These are phyloP conservation scores for Chironomus riparius DNA, from an alignment of 2,888 invertebrate genomes.

Conservation along the genomic window DNA sequence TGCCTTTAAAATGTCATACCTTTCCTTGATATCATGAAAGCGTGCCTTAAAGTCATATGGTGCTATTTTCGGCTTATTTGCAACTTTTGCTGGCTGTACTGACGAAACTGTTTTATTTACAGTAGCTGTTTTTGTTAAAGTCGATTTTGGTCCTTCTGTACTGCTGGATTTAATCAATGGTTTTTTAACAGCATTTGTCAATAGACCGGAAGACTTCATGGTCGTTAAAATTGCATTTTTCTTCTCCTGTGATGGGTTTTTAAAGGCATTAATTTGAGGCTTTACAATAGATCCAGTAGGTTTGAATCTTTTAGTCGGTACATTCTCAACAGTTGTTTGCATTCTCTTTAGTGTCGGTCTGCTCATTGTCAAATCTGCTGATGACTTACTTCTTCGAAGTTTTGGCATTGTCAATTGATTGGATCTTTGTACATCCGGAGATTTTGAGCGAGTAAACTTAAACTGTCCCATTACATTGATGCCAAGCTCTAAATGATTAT, in stretches of 20 bases:
- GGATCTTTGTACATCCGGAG: background rate
- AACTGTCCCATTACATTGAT: background rate
- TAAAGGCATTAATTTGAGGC: background rate
- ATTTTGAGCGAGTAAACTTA: slow-evolving; percentile 8
- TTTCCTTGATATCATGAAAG: slow-evolving; percentile 51
- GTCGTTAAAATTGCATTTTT: background rate
- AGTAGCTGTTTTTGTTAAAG: background rate
- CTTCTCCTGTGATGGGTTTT: background rate
- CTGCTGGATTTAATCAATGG: background rate
- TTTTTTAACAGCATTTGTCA: background rate
- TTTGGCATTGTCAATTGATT: background rate
- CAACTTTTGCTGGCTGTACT: slow-evolving; percentile 43
- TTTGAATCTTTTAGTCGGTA: slow-evolving; percentile 30
- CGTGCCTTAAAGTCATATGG: slow-evolving; percentile 59
- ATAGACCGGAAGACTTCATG: background rate
- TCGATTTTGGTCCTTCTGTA: background rate
- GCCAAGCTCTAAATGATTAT: background rate
- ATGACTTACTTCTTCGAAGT: slow-evolving; percentile 32
- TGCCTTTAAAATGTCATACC: slow-evolving; percentile 48
- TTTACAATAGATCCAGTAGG: background rate
- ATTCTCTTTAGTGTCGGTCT: slow-evolving; percentile 33
- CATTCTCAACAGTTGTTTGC: slow-evolving; percentile 35
- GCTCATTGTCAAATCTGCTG: slow-evolving; percentile 34
- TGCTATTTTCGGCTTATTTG: slow-evolving; percentile 35
- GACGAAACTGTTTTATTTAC: slow-evolving; percentile 28